Evolutionary conservation across 2,113 vertebrate genomes (phyloP), one percentile per base, ranked within the genome.

Genomic region (Pterocles burchelli): DNA sequence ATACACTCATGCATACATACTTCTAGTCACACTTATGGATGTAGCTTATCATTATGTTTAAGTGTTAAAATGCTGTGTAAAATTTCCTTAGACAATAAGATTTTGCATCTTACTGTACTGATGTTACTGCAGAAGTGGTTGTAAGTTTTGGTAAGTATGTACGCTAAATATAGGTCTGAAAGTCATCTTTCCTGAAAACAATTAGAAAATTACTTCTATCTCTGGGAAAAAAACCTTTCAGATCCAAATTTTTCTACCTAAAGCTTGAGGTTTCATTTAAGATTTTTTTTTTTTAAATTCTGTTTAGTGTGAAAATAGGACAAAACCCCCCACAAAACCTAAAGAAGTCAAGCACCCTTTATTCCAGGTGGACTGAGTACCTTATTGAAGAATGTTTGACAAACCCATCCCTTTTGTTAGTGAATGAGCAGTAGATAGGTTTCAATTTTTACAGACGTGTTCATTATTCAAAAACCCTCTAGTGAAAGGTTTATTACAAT

Each of bases 261-360:
- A 67, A 51, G 9, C 33, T 68, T 77, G 13, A 81, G 11, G 13
- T 68, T 83, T 92, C 26, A 11, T 57, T 45, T 49, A 41, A 63
- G 9, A 15, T 9, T 13, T 43, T 51, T 62, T 43, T 51, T 62
- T 85, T 4, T 2, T 8, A n/a, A 28, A 25, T 31, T 73, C 22
- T 59, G 9, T 70, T 89, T 43, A 71, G 24, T 28, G 26, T 15
- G 10, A 43, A 71, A 79, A 57, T 45, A 70, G 15, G 14, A 51
- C 14, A 20, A 33, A 6, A 1, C 0, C 1, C 3, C 11, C 7
- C 4, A 7, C 1, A n/a, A 46, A 68, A n/a, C 31, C 26, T 54
- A 25, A 63, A 49, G 45, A 75, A 55, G 2, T 8, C 33, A 67
- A 72, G 2, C 13, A 49, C 2, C 18, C 11, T 74, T 70, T 41